Percentiles rank a stretch among this genome's conserved stretches.
These are phyloP conservation scores for Callinectes sapidus DNA, from an alignment of 2,888 invertebrate genomes.

Conservation along the genomic window DNA sequence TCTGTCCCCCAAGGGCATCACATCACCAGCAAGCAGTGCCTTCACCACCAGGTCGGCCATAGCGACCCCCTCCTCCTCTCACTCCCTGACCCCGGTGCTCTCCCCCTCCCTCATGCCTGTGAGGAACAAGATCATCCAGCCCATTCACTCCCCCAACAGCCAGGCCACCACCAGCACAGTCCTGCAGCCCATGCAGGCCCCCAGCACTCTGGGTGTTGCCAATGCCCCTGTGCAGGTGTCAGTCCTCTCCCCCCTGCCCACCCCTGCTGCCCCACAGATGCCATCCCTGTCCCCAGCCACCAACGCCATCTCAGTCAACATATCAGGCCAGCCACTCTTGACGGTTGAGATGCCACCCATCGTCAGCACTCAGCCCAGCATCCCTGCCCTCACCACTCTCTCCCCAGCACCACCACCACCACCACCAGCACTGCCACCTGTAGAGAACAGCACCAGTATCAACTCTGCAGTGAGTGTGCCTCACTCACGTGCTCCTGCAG, in stretches of 20 bases:
- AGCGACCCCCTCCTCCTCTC: background rate
- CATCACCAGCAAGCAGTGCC: background rate
- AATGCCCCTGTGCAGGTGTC: conserved; percentile 47
- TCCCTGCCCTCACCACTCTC: background rate
- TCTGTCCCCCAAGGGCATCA: conserved; percentile 5
- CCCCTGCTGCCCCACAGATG: background rate
- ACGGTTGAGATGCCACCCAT: conserved; percentile 65
- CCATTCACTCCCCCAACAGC: conserved; percentile 12
- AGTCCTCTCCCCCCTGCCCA: conserved; percentile 32
- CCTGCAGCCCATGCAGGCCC: conserved; percentile 27
- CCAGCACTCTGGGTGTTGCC: background rate
- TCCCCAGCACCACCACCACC: conserved; percentile 4
- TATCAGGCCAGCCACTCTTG: conserved; percentile 67
- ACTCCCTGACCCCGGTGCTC: background rate
- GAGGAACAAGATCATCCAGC: conserved; percentile 38
- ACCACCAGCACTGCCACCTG: background rate
- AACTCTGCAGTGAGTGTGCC: background rate
- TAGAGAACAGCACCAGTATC: background rate
- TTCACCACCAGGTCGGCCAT: conserved; percentile 22
- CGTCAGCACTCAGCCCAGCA: background rate
- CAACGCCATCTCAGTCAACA: conserved; percentile 71
- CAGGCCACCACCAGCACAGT: conserved; percentile 12
- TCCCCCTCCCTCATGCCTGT: background rate
- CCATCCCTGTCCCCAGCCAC: background rate
- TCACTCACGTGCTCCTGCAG: background rate